Conservation (phyloP, 2,888 invertebrate genomes). For the Panorpa germanica region DNA sequence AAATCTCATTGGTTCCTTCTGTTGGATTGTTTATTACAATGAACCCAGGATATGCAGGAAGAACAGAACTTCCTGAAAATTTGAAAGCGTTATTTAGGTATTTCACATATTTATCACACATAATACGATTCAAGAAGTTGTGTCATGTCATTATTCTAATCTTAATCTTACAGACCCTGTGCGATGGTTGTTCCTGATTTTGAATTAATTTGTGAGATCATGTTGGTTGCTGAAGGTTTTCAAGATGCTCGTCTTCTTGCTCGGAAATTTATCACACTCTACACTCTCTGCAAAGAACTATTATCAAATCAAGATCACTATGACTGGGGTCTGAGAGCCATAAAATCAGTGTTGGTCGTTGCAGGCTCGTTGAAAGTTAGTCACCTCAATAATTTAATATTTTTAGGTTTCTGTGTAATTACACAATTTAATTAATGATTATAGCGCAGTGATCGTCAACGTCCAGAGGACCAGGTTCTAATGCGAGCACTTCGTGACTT, state of each 20-base stretch:
- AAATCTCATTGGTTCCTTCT: slow-evolving; percentile 53
- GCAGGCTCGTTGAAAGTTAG: slow-evolving; percentile 72
- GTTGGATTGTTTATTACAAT: slow-evolving; percentile 92
- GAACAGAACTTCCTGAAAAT: slow-evolving; percentile 78
- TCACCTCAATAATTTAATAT: not conserved
- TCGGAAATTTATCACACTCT: slow-evolving; percentile 87
- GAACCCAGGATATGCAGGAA: slow-evolving; percentile 93
- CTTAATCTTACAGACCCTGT: slow-evolving; percentile 59
- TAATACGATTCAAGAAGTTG: no score
- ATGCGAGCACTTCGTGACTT: slow-evolving; percentile 91
- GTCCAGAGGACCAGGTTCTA: slow-evolving; percentile 84
- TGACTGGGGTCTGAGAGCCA: slow-evolving; percentile 94
- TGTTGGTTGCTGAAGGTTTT: slow-evolving; percentile 94
- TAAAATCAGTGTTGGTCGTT: slow-evolving; percentile 89
- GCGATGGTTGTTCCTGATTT: slow-evolving; percentile 98
- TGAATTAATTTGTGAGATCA: slow-evolving; percentile 92
- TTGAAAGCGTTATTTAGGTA: slow-evolving; percentile 27
- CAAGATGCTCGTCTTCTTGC: slow-evolving; percentile 81
- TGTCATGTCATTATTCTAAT: no score
- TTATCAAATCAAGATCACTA: slow-evolving; percentile 93
- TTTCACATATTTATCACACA: no score
- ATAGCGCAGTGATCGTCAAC: slow-evolving; percentile 47
- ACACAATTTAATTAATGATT: slow-evolving; percentile 7
- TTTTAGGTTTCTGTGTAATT: not conserved
- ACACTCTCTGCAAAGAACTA: slow-evolving; percentile 77